Conservation (phyloP, 2,797 vertebrate species). For the Melanotaenia trifasciata region DNA sequence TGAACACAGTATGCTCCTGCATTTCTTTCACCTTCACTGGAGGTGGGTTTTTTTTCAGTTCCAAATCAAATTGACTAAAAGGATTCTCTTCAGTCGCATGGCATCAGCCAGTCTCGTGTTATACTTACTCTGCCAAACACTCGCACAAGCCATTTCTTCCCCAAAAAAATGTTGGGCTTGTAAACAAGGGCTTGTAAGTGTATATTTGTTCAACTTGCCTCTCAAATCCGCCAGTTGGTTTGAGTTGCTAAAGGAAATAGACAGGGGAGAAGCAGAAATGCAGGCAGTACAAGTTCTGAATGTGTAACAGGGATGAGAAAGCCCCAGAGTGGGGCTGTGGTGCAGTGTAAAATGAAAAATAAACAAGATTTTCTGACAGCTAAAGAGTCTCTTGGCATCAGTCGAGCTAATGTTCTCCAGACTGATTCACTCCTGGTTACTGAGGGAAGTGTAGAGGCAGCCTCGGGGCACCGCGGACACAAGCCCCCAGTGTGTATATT, state of each 20-base stretch:
- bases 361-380: conserved; percentile 77
- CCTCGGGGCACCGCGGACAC: conserved; percentile 28
- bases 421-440: conserved; percentile 48
- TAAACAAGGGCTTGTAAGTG: conserved; percentile 36
- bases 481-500: conserved; percentile 6
- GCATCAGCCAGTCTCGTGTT: conserved; percentile 6
- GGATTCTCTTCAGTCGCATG: conserved; percentile 41
- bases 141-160: conserved; percentile 28
- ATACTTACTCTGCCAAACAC: conserved; percentile 17
- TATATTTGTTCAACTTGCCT: conserved; percentile 42
- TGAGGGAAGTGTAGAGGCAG: conserved; percentile 37
- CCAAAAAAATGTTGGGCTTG: conserved; percentile 25
- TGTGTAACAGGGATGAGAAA: conserved; percentile 53
- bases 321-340: conserved; percentile 57
- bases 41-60: not conserved
- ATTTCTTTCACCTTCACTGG: conserved; percentile 25
- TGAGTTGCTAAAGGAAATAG: conserved; percentile 51
- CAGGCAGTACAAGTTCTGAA: conserved; percentile 53
- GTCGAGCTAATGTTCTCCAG: conserved; percentile 61
- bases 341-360: conserved; percentile 67
- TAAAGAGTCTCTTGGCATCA: conserved; percentile 70
- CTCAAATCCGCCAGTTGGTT: conserved; percentile 46
- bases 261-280: conserved; percentile 47
- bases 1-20: conserved; percentile 19
- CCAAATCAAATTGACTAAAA: conserved; percentile 21